Evolutionary conservation across 1,140 invertebrate genomes (phyloP).

Genomic region (Psix sp.): DNA sequence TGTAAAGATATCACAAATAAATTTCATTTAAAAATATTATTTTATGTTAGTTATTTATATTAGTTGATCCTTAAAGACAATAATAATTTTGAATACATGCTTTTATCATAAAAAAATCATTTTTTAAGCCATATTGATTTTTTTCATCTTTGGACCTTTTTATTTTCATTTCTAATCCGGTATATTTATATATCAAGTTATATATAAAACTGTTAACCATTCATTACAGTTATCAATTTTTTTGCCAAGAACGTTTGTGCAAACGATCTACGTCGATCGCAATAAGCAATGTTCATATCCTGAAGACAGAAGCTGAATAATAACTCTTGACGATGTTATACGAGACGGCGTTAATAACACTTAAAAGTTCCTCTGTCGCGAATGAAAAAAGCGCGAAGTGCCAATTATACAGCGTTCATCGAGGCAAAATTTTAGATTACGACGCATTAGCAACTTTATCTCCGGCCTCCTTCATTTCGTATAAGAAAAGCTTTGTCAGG

Average conservation of each 20-base stretch:
- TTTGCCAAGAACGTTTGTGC: slow-evolving; percentile 30
- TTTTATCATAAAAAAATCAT: too few relatives aligned
- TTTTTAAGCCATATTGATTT: too few relatives aligned
- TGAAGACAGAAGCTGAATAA: slow-evolving; percentile 43
- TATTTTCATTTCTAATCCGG: too few relatives aligned
- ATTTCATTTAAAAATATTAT: too few relatives aligned
- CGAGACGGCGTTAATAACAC: slow-evolving; percentile 59
- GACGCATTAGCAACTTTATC: slow-evolving; percentile 46
- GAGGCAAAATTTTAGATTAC: slow-evolving; percentile 54
- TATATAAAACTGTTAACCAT: too few relatives aligned
- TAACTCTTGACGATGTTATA: slow-evolving; percentile 55
- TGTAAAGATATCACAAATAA: too few relatives aligned
- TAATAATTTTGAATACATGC: too few relatives aligned
- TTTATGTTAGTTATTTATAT: too few relatives aligned
- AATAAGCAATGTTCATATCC: slow-evolving; percentile 27
- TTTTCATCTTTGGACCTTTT: too few relatives aligned
- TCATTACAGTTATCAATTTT: too few relatives aligned
- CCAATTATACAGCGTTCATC: slow-evolving; percentile 55
- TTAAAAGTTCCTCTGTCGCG: slow-evolving; percentile 51
- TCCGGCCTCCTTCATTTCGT: slow-evolving; percentile 26
- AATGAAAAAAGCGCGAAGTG: slow-evolving; percentile 53
- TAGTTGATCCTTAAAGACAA: too few relatives aligned
- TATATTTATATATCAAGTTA: too few relatives aligned
- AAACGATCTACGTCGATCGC: slow-evolving; percentile 37
- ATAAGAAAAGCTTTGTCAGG: slow-evolving; percentile 18